Conservation (phyloP, 2,888 invertebrate species). For the Agelastica alni region DNA sequence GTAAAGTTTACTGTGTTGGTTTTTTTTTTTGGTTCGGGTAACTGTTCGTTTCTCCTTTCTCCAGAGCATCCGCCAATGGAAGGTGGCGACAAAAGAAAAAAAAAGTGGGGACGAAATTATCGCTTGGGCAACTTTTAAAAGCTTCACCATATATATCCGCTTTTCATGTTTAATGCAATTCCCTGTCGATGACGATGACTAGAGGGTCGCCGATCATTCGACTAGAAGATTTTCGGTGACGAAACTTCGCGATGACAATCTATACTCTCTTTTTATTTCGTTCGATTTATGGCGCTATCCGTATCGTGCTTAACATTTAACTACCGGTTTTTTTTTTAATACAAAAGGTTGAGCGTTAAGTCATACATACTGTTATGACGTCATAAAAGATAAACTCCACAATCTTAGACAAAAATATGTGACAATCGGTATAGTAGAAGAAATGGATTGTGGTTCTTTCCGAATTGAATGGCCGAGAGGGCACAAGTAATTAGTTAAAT, state of each 20-base stretch:
- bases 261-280: not conserved
- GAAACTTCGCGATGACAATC: slow-evolving; percentile 4
- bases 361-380: too few relatives aligned
- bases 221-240: slow-evolving; percentile 42
- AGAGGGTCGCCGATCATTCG: slow-evolving; percentile 42
- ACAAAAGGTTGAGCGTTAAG: too few relatives aligned
- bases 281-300: not conserved
- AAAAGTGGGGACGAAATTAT: slow-evolving; percentile 42
- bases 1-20: too few relatives aligned
- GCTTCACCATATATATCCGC: slow-evolving; percentile 48
- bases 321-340: too few relatives aligned
- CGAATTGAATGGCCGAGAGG: too few relatives aligned
- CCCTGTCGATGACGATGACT: slow-evolving; percentile 23
- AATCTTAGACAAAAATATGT: too few relatives aligned
- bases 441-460: too few relatives aligned
- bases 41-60: not conserved
- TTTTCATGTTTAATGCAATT: slow-evolving; percentile 56
- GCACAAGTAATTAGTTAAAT: too few relatives aligned
- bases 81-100: too few relatives aligned
- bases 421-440: too few relatives aligned
- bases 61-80: not conserved
- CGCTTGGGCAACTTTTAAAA: slow-evolving; percentile 53
- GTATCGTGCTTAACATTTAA: too few relatives aligned
- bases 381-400: too few relatives aligned
- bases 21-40: not conserved